Conservation (phyloP, 2,888 invertebrate species). For the Athalia rosae region DNA sequence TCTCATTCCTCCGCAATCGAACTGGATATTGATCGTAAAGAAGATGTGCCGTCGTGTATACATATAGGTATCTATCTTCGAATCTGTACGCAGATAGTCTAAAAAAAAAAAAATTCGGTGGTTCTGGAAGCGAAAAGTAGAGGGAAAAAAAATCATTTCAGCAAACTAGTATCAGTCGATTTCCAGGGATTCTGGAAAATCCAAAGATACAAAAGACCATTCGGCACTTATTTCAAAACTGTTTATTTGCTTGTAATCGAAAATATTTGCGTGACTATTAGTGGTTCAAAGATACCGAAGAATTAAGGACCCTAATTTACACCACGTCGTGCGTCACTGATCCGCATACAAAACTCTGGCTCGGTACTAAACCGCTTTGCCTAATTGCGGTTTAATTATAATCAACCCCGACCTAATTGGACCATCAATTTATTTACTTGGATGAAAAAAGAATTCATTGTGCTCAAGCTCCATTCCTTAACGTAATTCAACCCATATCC, state of each 20-base stretch:
- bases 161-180: too few relatives aligned
- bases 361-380: conserved; percentile 19
- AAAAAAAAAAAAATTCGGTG: neutral
- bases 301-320: conserved; percentile 19
- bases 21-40: neutral
- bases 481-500: too few relatives aligned
- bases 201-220: neutral
- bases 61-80: too few relatives aligned
- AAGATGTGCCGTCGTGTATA: neutral
- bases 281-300: neutral
- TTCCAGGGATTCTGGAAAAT: too few relatives aligned
- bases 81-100: neutral
- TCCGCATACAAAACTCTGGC: conserved; percentile 22
- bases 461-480: neutral
- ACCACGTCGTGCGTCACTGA: conserved; percentile 28
- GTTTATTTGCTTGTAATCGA: conserved; percentile 16
- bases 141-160: neutral
- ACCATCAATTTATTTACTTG: neutral
- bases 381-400: conserved; percentile 31
- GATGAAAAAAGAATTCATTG: neutral
- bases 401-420: conserved; percentile 16
- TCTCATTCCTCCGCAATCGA: neutral
- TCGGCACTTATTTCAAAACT: conserved; percentile 6
- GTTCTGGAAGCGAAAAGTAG: neutral
- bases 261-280: conserved; percentile 31